phyloP scores from a whole-genome alignment of 2,797 vertebrate genomes.

The Holocentrus rufus region DNA sequence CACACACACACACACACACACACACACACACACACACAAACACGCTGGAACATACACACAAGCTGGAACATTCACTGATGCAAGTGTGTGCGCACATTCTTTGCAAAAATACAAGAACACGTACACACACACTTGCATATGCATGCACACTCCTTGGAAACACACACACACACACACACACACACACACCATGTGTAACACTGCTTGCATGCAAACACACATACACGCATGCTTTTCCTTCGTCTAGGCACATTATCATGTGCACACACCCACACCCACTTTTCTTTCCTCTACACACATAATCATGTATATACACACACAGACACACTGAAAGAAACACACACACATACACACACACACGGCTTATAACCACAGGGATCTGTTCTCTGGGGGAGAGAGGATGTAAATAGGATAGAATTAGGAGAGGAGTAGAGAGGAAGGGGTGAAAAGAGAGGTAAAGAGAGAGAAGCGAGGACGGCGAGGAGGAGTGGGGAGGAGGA shows the following conservation, averaged over 20 bases:
- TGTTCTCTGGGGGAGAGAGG: conserved; percentile 15
- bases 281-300: too few species aligned
- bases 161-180: too few species aligned
- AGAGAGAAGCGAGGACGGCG: conserved; percentile 11
- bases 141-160: too few species aligned
- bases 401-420: conserved; percentile 52
- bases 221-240: not conserved
- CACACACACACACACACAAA: too few species aligned
- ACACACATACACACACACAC: conserved; percentile 13
- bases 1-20: too few species aligned
- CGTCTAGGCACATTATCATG: conserved; percentile 6
- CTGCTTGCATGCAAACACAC: too few species aligned
- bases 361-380: conserved; percentile 17
- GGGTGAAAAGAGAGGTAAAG: not conserved
- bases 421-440: conserved; percentile 19
- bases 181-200: not conserved
- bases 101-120: too few species aligned
- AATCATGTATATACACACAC: not conserved
- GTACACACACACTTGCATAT: too few species aligned
- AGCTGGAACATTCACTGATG: too few species aligned
- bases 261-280: not conserved
- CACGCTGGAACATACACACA: too few species aligned
- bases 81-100: too few species aligned
- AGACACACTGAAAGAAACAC: too few species aligned
- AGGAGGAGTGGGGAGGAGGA: conserved; percentile 17